Evolutionary conservation across 2,113 vertebrate species (phyloP).

Genomic region (Prolemur simus): DNA sequence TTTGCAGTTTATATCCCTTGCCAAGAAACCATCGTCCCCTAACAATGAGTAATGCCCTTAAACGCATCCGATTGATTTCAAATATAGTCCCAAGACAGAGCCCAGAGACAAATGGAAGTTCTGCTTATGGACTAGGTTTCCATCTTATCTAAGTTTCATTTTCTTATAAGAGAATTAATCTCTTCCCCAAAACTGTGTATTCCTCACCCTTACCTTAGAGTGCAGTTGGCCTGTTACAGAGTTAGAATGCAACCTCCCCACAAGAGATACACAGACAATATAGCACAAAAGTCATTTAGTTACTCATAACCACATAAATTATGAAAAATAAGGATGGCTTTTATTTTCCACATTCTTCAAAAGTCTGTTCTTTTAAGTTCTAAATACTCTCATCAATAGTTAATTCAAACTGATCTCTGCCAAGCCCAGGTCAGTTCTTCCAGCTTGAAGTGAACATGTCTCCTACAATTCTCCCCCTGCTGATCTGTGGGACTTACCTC

Average conservation of each 20-base stretch:
- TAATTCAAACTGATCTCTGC: neutral
- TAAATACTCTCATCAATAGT: neutral
- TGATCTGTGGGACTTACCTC: neutral
- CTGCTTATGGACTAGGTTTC: neutral
- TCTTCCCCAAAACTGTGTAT: neutral
- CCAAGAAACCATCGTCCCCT: neutral
- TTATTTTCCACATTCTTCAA: neutral
- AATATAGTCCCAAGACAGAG: neutral
- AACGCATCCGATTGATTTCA: neutral
- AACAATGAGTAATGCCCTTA: neutral
- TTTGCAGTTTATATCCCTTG: neutral
- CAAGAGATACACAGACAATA: neutral
- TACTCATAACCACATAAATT: neutral
- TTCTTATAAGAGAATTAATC: neutral
- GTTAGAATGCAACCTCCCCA: neutral
- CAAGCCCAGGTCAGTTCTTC: neutral
- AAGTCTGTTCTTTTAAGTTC: neutral
- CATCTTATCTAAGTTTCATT: slow-evolving; percentile 43
- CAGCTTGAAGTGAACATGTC: neutral
- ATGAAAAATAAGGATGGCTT: neutral
- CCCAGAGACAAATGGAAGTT: neutral
- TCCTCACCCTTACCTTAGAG: neutral
- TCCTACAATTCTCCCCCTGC: neutral
- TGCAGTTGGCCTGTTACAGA: neutral
- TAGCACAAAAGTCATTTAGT: neutral